phyloP scores from a whole-genome alignment of 2,797 vertebrate genomes.

The Stomatorhinus walkeri region DNA sequence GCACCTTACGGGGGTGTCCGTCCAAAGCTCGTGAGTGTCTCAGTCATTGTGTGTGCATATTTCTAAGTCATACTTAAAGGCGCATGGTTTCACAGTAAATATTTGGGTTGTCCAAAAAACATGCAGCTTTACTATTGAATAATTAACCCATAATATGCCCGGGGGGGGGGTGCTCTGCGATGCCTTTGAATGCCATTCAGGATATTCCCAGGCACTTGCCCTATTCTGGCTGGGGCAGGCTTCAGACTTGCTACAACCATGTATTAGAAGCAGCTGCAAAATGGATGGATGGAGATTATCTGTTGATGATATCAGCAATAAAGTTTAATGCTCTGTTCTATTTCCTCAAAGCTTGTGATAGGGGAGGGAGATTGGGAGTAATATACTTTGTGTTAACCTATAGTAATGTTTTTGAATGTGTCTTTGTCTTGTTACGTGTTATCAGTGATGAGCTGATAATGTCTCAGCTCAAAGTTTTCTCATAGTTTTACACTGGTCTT shows the following conservation, averaged over 20 bases:
- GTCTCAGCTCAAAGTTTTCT: neutral
- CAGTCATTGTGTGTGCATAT: neutral
- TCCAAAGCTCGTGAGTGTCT: slow-evolving; percentile 49
- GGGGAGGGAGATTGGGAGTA: neutral
- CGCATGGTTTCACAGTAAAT: neutral
- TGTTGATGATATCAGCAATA: neutral
- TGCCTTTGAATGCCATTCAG: neutral
- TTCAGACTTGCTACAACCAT: neutral
- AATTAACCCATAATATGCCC: neutral
- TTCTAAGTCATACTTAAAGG: neutral
- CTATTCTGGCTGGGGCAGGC: neutral
- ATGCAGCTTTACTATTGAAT: neutral
- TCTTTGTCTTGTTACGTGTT: neutral
- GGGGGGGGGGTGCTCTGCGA: neutral
- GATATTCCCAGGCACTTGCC: neutral
- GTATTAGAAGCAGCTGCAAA: neutral
- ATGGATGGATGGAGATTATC: neutral
- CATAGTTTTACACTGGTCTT: neutral
- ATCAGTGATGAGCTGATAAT: neutral
- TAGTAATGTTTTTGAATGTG: neutral
- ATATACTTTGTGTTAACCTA: neutral
- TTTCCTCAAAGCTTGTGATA: neutral
- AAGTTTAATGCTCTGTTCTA: neutral
- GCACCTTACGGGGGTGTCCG: slow-evolving; percentile 38
- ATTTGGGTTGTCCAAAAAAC: neutral